These are phyloP conservation scores for Penaeus chinensis DNA, from an alignment of 1,140 invertebrate species.

Conservation along the genomic window DNA sequence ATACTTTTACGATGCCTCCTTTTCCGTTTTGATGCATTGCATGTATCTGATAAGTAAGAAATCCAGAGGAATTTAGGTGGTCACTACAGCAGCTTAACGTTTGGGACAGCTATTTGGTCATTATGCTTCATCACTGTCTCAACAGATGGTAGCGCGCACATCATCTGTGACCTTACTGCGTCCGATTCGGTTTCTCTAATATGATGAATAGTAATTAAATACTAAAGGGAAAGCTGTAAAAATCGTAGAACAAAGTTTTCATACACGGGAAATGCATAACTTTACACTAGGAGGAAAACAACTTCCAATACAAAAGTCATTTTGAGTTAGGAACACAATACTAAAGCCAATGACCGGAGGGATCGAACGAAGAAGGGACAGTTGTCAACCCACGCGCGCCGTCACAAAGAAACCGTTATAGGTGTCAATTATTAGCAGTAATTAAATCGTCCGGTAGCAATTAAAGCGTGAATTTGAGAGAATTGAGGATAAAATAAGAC, in stretches of 20 bases:
- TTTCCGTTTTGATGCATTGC: too few species aligned
- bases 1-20: too few species aligned
- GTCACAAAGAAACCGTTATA: slow-evolving; percentile 46
- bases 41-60: too few species aligned
- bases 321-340: not conserved
- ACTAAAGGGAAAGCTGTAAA: not conserved
- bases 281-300: not conserved
- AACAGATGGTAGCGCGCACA: slow-evolving; percentile 54
- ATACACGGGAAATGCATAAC: too few species aligned
- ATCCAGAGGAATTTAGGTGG: not conserved
- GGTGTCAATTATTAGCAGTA: slow-evolving; percentile 43
- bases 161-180: slow-evolving; percentile 36
- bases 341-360: not conserved
- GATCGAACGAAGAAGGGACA: not conserved
- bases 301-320: not conserved
- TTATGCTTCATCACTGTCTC: slow-evolving; percentile 51
- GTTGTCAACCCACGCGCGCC: slow-evolving; percentile 39
- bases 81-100: not conserved
- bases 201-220: not conserved
- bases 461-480: slow-evolving; percentile 37
- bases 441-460: slow-evolving; percentile 50
- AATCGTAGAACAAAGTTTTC: not conserved
- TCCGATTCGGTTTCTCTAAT: slow-evolving; percentile 28
- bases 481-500: slow-evolving; percentile 8
- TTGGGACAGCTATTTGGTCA: slow-evolving; percentile 30